Evolutionary conservation across 2,797 vertebrate species (phyloP).

Genomic region (Muraenolepis orangiensis): DNA sequence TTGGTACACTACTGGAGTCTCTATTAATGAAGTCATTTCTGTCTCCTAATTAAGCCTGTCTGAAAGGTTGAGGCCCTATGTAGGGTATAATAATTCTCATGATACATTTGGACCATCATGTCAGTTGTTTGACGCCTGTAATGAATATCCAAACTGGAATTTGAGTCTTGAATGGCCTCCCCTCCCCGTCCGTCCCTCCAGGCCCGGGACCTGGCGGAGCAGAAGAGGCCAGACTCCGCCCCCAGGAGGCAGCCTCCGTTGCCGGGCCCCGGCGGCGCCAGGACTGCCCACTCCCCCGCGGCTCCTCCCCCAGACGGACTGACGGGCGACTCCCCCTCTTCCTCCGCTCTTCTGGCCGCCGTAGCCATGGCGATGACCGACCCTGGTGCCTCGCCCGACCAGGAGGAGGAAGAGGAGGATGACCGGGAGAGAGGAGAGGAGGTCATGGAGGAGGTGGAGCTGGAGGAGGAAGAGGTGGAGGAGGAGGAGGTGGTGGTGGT

Average conservation of each 20-base stretch:
- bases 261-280: conserved; percentile 30
- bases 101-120: too few species aligned
- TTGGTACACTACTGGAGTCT: too few species aligned
- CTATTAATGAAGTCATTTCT: too few species aligned
- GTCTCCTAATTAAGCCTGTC: too few species aligned
- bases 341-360: conserved; percentile 69
- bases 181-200: background rate
- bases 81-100: too few species aligned
- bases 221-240: conserved; percentile 64
- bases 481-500: background rate
- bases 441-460: background rate
- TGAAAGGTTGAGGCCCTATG: too few species aligned
- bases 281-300: background rate
- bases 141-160: background rate
- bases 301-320: conserved; percentile 41
- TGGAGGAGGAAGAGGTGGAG: conserved; percentile 7
- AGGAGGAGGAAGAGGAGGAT: conserved; percentile 16
- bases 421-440: conserved; percentile 7
- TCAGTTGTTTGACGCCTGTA: too few species aligned
- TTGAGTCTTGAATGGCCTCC: background rate
- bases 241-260: conserved; percentile 65
- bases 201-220: conserved; percentile 78
- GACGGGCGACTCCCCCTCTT: conserved; percentile 64
- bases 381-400: conserved; percentile 12
- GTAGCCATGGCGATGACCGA: conserved; percentile 38